Evolutionary conservation across 2,797 vertebrate genomes (phyloP), one percentile per base, ranked within the genome.

Genomic region (Sebastes cheni): DNA sequence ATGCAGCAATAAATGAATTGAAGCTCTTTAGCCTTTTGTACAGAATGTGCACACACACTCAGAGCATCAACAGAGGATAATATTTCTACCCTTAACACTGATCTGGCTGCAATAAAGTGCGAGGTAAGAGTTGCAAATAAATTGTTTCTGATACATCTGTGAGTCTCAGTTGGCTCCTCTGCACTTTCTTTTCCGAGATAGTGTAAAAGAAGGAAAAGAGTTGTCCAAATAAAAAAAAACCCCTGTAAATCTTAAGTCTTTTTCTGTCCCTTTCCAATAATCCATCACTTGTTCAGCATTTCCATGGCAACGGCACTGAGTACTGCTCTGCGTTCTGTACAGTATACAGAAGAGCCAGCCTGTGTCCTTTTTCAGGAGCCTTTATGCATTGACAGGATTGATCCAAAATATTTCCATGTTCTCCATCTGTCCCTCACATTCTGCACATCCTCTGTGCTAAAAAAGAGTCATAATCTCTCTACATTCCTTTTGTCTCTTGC

Each of bases 221-320:
- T 65, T 70, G 55, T 74, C 18, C 58, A 46, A 32, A 34, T 69
- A 14, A 61, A 20, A 72, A 36, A 36, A 27, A 56, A 79, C n/a
- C 42, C 2, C 25, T 27, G 62, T 72, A 72, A 72, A 86, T 86
- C 50, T 72, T 80, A 67, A 66, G 83, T 84, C 34, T 72, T 80
- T 77, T 86, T 77, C 80, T 66, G 75, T 83, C 39, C 34, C 62
- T 84, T 78, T 89, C 60, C 74, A 83, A 83, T 75, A 86, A 85
- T 87, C 80, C 75, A 84, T 91, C 81, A 88, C 82, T 89, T 88
- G 55, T 84, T 89, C 81, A 69, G 60, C 29, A 87, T 92, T 88
- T 89, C 92, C 89, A 92, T 93, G 80, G 90, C 77, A 91, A 92
- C 86, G n/a, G 71, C 81, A 75, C 68, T 59, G 66, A 77, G 71